phyloP scores from a whole-genome alignment of 1,140 invertebrate genomes.

The Megalopta genalis region DNA sequence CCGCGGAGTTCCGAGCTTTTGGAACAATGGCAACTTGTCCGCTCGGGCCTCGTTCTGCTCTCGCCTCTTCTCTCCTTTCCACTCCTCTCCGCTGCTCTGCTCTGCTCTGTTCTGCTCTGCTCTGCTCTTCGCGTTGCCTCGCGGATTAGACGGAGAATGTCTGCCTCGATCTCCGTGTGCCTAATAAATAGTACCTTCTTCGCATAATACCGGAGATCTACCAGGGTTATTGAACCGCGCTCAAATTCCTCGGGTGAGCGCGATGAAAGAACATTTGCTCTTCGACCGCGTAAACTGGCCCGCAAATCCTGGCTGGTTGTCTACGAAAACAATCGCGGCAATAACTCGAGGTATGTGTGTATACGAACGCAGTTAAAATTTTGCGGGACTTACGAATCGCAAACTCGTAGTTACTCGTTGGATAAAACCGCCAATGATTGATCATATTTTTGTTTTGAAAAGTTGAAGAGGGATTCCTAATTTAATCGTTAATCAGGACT shows the following conservation, averaged over 20 bases:
- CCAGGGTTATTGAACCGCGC: constrained; percentile 20
- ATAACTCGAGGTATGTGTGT: no score
- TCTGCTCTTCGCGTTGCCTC: neutral
- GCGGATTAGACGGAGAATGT: constrained; percentile 56
- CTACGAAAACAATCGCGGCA: neutral
- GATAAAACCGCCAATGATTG: constrained; percentile 21
- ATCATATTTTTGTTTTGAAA: constrained; percentile 30
- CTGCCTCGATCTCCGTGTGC: constrained; percentile 35
- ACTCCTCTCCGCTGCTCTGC: no score
- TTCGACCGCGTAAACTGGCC: neutral
- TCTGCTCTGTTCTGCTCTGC: neutral
- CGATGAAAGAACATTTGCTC: neutral
- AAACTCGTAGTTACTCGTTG: constrained; percentile 37
- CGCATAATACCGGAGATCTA: constrained; percentile 51
- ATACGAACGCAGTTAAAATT: no score
- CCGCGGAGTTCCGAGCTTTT: constrained; percentile 48
- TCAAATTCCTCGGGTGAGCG: neutral
- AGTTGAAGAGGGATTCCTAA: no score
- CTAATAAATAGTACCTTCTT: constrained; percentile 63
- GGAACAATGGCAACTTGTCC: constrained; percentile 60
- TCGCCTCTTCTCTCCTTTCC: no score
- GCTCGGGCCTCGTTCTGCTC: neutral
- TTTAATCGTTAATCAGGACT: no score
- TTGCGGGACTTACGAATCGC: constrained; percentile 42
- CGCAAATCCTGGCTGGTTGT: constrained; percentile 22